Evolutionary conservation across 2,797 vertebrate species (phyloP).

Genomic region (Bucorvus abyssinicus): DNA sequence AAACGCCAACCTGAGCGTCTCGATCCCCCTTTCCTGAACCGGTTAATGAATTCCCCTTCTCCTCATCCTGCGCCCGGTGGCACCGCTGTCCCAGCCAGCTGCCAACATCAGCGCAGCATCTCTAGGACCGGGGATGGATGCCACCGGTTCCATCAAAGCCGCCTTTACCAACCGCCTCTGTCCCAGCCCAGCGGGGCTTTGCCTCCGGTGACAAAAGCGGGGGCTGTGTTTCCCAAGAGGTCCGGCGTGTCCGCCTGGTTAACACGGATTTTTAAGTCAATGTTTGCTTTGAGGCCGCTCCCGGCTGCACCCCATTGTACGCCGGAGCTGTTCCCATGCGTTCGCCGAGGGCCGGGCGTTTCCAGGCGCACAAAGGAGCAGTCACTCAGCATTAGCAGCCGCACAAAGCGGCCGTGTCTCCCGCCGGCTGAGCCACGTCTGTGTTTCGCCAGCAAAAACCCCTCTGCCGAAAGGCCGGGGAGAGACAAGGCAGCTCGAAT

Average conservation of each 20-base stretch:
- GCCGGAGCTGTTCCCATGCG: slow-evolving; percentile 45
- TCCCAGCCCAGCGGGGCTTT: not conserved
- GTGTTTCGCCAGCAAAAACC: not conserved
- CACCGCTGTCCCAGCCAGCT: not conserved
- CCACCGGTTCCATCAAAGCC: not conserved
- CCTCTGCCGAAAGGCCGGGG: not conserved
- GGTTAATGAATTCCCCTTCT: no score
- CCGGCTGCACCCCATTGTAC: not conserved
- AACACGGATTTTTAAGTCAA: slow-evolving; percentile 15
- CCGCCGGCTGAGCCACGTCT: not conserved
- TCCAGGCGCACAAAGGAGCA: slow-evolving; percentile 40
- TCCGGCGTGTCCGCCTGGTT: slow-evolving; percentile 22
- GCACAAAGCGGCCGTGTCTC: not conserved
- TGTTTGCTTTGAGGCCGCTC: slow-evolving; percentile 3
- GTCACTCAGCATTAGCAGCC: slow-evolving; percentile 53
- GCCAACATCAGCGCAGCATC: not conserved
- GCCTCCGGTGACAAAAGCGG: not conserved
- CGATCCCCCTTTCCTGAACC: not conserved
- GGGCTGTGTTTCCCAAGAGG: slow-evolving; percentile 6
- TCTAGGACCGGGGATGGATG: not conserved
- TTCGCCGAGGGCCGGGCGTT: not conserved
- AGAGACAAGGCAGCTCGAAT: not conserved
- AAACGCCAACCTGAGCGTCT: not conserved
- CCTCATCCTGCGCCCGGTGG: accelerated
- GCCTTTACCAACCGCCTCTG: not conserved